Evolutionary conservation across 2,113 vertebrate species (phyloP).

Genomic region (Amphiprion percula): DNA sequence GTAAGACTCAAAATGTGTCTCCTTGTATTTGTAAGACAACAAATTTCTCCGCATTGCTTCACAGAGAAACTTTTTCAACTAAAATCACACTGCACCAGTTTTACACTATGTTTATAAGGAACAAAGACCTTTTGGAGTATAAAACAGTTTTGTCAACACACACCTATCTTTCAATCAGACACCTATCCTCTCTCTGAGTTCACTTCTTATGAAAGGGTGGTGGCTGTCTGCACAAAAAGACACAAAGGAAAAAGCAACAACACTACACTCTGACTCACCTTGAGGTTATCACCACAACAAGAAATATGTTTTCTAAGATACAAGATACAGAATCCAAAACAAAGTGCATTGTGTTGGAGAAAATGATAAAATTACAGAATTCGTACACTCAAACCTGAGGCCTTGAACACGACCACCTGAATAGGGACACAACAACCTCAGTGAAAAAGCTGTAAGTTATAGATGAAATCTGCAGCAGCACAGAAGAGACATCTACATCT

Average conservation of each 20-base stretch:
- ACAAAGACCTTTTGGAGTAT: conserved; percentile 20
- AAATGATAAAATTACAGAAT: background rate
- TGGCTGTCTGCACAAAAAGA: conserved; percentile 43
- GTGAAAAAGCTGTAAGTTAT: background rate
- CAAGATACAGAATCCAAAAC: conserved; percentile 12
- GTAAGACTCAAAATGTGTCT: no score
- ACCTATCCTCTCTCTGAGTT: conserved; percentile 22
- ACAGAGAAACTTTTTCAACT: background rate
- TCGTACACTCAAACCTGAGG: background rate
- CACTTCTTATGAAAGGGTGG: conserved; percentile 47
- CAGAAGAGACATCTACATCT: background rate
- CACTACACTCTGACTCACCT: conserved; percentile 53
- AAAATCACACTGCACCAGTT: background rate
- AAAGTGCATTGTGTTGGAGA: background rate
- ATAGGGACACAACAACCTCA: background rate
- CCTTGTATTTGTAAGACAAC: background rate
- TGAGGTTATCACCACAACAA: conserved; percentile 42
- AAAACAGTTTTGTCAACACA: conserved; percentile 26
- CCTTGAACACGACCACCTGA: background rate
- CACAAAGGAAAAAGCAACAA: conserved; percentile 43
- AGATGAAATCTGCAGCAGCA: background rate
- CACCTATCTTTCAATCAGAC: conserved; percentile 28
- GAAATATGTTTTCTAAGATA: conserved; percentile 38
- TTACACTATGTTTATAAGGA: background rate
- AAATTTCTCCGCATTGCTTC: background rate